phyloP scores from a whole-genome alignment of 2,113 vertebrate species.

The Dermatemys mawii region DNA sequence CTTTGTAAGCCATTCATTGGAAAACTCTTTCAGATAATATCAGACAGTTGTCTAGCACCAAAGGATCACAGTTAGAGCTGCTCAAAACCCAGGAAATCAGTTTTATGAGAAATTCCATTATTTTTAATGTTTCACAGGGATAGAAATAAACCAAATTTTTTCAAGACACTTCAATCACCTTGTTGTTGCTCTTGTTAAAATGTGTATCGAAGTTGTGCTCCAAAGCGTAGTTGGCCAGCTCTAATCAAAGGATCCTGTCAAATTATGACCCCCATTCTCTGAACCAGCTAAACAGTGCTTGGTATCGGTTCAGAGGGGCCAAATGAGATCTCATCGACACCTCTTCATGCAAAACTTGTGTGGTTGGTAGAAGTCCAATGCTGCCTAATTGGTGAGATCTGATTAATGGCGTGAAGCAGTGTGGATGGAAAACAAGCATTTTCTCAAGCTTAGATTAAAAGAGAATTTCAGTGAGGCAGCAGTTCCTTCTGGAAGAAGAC shows the following conservation, averaged over 20 bases:
- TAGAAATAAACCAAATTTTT: neutral
- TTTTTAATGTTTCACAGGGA: neutral
- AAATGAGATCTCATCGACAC: neutral
- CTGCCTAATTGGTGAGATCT: neutral
- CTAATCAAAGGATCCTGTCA: neutral
- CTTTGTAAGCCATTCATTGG: neutral
- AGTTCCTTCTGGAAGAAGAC: neutral
- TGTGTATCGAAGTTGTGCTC: neutral
- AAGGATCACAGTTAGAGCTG: neutral
- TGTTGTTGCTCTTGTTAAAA: conserved; percentile 15
- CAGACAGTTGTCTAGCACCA: neutral
- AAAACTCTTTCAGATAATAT: neutral
- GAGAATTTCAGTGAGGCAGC: neutral
- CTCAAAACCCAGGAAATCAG: neutral
- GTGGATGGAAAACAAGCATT: neutral
- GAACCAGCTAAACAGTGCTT: neutral
- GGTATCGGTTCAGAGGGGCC: neutral
- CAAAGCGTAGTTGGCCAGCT: neutral
- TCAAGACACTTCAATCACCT: neutral
- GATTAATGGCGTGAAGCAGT: fast-evolving
- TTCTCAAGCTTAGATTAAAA: neutral
- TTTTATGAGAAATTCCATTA: neutral
- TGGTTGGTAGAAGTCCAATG: neutral
- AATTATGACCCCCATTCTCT: neutral
- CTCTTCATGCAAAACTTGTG: fast-evolving